Percentiles rank a stretch among this genome's conserved stretches.
phyloP scores from a whole-genome alignment of 2,797 vertebrate genomes.

The Platyrinchus mystaceus region DNA sequence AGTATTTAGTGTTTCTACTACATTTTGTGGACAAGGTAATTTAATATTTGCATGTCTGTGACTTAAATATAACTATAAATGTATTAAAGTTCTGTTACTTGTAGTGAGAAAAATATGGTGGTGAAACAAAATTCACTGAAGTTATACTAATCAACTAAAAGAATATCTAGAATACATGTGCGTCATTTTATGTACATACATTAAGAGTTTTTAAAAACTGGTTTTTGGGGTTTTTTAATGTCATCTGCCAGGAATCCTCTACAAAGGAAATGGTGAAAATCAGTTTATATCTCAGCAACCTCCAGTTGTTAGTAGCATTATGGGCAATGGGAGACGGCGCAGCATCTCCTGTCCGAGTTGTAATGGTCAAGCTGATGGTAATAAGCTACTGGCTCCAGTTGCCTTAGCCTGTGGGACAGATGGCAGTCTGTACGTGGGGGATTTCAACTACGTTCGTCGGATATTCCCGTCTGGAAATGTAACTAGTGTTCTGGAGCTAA shows the following conservation, averaged over 20 bases:
- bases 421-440: slow-evolving; percentile 94
- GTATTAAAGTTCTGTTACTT: not conserved
- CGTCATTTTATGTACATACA: not conserved
- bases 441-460: slow-evolving; percentile 97
- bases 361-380: slow-evolving; percentile 95
- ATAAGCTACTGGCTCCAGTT: slow-evolving; percentile 94
- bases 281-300: slow-evolving; percentile 97
- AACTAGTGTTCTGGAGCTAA: slow-evolving; percentile 95
- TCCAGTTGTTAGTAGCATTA: slow-evolving; percentile 93
- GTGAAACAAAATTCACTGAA: not conserved
- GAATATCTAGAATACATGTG: not conserved
- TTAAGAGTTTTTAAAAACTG: not conserved
- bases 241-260: slow-evolving; percentile 86
- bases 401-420: slow-evolving; percentile 94
- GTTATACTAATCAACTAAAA: not conserved
- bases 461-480: slow-evolving; percentile 97
- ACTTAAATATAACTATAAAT: not conserved
- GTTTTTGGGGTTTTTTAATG: not conserved
- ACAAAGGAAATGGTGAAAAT: slow-evolving; percentile 97
- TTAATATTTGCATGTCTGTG: not conserved
- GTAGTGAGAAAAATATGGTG: not conserved
- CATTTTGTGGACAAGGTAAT: not conserved
- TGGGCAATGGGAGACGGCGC: slow-evolving; percentile 95
- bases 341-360: slow-evolving; percentile 99
- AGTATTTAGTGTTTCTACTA: not conserved